Base-by-base conservation (phyloP, 2,113 vertebrate genomes). In the Noctilio leporinus region DNA sequence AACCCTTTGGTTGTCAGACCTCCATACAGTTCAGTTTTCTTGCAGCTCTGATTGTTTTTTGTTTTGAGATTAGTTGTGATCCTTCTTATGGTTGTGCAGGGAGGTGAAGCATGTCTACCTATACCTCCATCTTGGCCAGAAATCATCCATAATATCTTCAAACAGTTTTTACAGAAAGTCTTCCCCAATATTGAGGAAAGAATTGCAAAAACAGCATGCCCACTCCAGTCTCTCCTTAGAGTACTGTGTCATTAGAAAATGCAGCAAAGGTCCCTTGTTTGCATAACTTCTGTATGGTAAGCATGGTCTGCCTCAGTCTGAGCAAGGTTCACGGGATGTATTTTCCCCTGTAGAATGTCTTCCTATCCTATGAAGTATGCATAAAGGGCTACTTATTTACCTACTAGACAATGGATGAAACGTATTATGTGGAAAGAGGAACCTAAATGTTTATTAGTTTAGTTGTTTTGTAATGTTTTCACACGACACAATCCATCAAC, bases 201-300 rank as follows among this genome's bases (percentile, higher is more conserved):
- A 94, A 93, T 93, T 89, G 30, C 33, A 81, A 62, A 95, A 91
- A 76, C 67, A 77, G 30, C 47, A 76, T 93, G 40, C 40, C 45
- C 70, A 77, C 51, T 88, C 73, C 86, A 1, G 62, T 89, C 40
- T 85, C 35, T 89, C 53, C 53, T 26, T 92, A 47, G 40, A 90
- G 77, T 38, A 64, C 64, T 91, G 0, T 85, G 89, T 82, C 73
- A 72, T 95, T 96, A 95, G 87, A 62, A 95, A 89, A 95, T 67
- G 38, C 45, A 91, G 0, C 6, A 8, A 33, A 88, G 65, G 65
- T 43, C 43, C 43, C 59, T 89, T 90, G 89, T 26, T 86, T 72
- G 43, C 49, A 49, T 51, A 82, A 45, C 57, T 94, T 24, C 55
- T 47, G 0, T 20, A 30, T 67, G 65, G 8, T 84, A n/a, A n/a